Evolutionary conservation across 1,140 invertebrate species (phyloP), one percentile per base, ranked within the genome.

Genomic region (Phymastichus coffea): DNA sequence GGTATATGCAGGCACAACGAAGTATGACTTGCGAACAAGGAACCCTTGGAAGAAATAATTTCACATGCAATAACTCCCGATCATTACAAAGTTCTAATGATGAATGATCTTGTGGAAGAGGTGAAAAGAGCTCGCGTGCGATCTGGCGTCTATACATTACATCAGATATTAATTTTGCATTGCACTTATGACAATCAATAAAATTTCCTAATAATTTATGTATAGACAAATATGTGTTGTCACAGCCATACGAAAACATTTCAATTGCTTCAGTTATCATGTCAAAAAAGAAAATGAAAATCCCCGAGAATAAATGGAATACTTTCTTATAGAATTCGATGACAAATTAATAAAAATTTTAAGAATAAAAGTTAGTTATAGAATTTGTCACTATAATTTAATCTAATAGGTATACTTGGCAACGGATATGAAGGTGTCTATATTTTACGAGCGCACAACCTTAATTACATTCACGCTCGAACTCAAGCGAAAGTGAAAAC

Each of bases 81-180:
- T 53, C 51, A 17, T 41, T 53, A 53, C 20, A 28, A 53, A 30
- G 23, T 28, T 23, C 14, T 33, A 46, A 23, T 55, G 53, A 55
- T 46, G 19, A 44, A 55, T 55, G 41, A 46, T 22, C 19, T 22
- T 28, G 26, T 43, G 17, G 44, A 44, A n/a, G n/a, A 33, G 33
- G 40, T 46, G 53, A 55, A 55, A 55, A 55, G 41, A 53, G 51
- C 41, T 53, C 51, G 30, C 10, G 14, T 17, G 14, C n/a, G n/a
- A n/a, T n/a, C 15, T 17, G 4, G 10, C 4, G 10, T 9, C 2
- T 4, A 20, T 25, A 15, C 6, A 4, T 55, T 55, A 23, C 53
- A 17, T 46, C 38, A 55, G 22, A 6, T 20, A 41, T 28, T 40
- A 12, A 52, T 40, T 25, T 14, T 46, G 14, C 7, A 46, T 3